Percentiles rank a stretch among this genome's conserved stretches.
These are phyloP conservation scores for Limnephilus rhombicus DNA, from an alignment of 2,888 invertebrate species.

Conservation along the genomic window DNA sequence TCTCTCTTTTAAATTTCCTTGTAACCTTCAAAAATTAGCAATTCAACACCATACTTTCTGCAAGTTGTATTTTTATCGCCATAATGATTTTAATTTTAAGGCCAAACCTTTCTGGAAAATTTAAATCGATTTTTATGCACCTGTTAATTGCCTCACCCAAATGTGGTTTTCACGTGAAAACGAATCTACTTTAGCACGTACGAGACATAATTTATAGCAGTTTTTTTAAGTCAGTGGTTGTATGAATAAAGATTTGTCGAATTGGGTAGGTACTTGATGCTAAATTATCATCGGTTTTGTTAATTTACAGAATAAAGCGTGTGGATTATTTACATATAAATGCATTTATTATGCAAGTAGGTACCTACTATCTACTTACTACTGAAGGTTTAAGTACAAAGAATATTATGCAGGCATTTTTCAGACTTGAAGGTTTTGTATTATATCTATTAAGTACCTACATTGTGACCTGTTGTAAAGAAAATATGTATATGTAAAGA, in stretches of 20 bases:
- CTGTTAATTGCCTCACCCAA: background rate
- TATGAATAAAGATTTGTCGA: background rate
- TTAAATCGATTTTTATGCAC: background rate
- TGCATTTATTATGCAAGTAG: background rate
- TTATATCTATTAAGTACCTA: no score
- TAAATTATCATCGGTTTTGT: background rate
- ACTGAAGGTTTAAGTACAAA: no score
- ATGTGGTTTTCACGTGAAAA: background rate
- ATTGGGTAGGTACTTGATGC: background rate
- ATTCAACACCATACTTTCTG: background rate
- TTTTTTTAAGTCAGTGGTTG: background rate
- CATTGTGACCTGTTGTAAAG: no score
- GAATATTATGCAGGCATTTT: no score
- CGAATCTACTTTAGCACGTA: background rate
- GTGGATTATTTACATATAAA: background rate
- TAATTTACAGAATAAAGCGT: background rate
- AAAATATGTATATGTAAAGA: no score
- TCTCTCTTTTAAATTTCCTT: background rate
- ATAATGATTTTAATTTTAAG: background rate
- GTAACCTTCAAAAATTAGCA: background rate
- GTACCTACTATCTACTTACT: no score
- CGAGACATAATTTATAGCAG: background rate
- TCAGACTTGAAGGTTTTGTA: no score
- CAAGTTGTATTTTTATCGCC: background rate
- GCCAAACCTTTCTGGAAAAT: background rate